A percentile compares a stretch with the other conserved stretches of the same genome.
Conservation (phyloP, 2,113 vertebrate species). For the Motacilla alba region DNA sequence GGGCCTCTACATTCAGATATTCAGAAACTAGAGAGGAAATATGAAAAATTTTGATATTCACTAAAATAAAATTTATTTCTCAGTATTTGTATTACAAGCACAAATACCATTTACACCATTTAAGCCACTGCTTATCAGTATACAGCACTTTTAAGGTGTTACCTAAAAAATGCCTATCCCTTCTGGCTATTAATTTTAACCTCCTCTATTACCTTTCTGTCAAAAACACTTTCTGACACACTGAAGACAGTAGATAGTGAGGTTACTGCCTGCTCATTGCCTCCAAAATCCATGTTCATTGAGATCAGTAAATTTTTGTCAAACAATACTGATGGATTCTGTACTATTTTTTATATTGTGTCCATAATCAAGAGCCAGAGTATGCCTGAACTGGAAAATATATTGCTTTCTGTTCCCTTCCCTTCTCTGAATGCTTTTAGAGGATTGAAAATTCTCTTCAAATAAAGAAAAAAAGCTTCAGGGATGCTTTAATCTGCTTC, state of each 20-base stretch:
- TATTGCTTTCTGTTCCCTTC: not conserved
- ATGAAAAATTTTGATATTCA: not conserved
- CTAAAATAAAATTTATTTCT: not conserved
- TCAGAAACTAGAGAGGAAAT: not conserved
- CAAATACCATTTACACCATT: not conserved
- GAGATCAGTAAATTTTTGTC: not conserved
- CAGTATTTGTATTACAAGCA: not conserved
- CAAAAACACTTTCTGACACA: not conserved
- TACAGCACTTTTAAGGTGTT: not conserved
- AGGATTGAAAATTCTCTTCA: not conserved
- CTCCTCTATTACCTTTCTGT: not conserved
- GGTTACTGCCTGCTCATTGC: not conserved
- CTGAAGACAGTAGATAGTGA: not conserved
- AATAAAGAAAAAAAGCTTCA: conserved; percentile 3
- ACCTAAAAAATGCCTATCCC: not conserved
- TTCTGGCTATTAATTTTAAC: not conserved
- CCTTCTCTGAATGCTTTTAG: not conserved
- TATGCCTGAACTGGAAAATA: not conserved
- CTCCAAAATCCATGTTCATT: not conserved
- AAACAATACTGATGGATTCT: not conserved
- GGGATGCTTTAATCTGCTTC: conserved; percentile 1
- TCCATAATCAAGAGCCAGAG: not conserved
- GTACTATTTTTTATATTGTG: not conserved
- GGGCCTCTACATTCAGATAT: not conserved
- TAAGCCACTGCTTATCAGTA: not conserved